A percentile compares a stretch with the other conserved stretches of the same genome.
These are phyloP conservation scores for Trididemnum clinides DNA, from an alignment of 23 tunicate species.

Conservation along the genomic window DNA sequence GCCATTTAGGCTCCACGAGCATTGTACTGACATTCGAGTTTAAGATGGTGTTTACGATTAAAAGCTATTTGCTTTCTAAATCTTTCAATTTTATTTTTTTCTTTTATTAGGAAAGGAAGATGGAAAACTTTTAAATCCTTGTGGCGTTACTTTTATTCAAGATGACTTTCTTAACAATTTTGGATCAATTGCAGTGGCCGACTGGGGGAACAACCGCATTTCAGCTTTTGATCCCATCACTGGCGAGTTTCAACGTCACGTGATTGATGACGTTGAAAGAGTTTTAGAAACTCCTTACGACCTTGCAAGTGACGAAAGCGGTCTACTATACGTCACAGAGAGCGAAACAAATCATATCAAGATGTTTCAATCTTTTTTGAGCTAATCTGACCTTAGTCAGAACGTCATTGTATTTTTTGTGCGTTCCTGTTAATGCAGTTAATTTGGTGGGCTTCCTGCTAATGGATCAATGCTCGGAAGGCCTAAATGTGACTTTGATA, in stretches of 20 bases:
- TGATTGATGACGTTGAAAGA: slow-evolving; percentile 6
- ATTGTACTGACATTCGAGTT: no score
- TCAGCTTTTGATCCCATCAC: slow-evolving; percentile 49
- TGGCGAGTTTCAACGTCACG: slow-evolving; percentile 50
- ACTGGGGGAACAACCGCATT: slow-evolving; percentile 68
- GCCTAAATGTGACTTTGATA: no score
- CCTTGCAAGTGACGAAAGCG: slow-evolving; percentile 28
- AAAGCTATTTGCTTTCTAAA: no score
- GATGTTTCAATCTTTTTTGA: slow-evolving; percentile 18
- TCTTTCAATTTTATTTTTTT: no score
- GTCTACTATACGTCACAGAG: slow-evolving; percentile 43
- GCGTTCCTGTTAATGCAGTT: no score
- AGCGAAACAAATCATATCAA: slow-evolving; percentile 56
- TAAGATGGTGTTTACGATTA: no score
- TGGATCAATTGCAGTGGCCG: slow-evolving; percentile 48
- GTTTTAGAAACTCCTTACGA: slow-evolving; percentile 38
- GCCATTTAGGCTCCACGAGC: no score
- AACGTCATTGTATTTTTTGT: no score
- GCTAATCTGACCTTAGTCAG: no score
- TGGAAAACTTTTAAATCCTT: slow-evolving; percentile 51
- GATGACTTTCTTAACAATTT: slow-evolving; percentile 22
- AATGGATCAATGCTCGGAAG: no score
- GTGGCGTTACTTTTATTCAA: slow-evolving; percentile 46
- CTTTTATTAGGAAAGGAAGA: slow-evolving; percentile 32
- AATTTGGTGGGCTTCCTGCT: no score